A percentile compares a stretch with the other conserved stretches of the same genome.
These are phyloP conservation scores for Dasypolia templi DNA, from an alignment of 2,888 invertebrate species.

Conservation along the genomic window DNA sequence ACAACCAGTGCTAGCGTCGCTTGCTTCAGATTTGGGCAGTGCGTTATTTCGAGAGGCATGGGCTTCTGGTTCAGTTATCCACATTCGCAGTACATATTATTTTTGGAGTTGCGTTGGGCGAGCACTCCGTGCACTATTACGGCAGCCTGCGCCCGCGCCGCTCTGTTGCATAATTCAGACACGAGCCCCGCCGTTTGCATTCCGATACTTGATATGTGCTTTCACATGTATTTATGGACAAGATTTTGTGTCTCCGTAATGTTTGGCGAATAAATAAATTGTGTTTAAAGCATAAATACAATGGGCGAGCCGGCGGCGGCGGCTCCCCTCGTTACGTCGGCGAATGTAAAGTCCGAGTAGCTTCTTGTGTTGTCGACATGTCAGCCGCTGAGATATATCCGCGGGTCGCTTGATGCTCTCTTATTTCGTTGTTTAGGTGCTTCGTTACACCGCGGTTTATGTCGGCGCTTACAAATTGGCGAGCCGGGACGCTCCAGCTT, in stretches of 20 bases:
- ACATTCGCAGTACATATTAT: constrained; percentile 78
- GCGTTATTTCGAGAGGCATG: constrained; percentile 73
- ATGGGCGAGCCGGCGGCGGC: constrained; percentile 87
- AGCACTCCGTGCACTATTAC: constrained; percentile 86
- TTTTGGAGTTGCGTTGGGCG: constrained; percentile 82
- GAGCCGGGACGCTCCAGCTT: constrained; percentile 77
- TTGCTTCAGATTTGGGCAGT: constrained; percentile 68
- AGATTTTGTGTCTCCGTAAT: constrained; percentile 90
- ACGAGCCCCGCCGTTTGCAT: constrained; percentile 89
- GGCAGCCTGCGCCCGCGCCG: constrained; percentile 82
- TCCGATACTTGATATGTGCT: constrained; percentile 91
- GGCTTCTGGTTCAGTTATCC: constrained; percentile 64
- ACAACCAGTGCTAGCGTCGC: neutral
- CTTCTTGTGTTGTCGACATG: constrained; percentile 86
- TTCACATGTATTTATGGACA: constrained; percentile 91
- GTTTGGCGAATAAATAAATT: constrained; percentile 90
- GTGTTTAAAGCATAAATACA: constrained; percentile 89
- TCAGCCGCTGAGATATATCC: constrained; percentile 86
- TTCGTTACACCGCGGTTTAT: constrained; percentile 88
- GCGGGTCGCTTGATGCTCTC: constrained; percentile 78
- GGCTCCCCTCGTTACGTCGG: constrained; percentile 89
- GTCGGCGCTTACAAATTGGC: constrained; percentile 89
- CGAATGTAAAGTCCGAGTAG: constrained; percentile 87
- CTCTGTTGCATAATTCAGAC: constrained; percentile 90
- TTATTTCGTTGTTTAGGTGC: constrained; percentile 86